These are phyloP conservation scores for Candidula unifasciata DNA, from an alignment of 2,888 invertebrate species.

Conservation along the genomic window DNA sequence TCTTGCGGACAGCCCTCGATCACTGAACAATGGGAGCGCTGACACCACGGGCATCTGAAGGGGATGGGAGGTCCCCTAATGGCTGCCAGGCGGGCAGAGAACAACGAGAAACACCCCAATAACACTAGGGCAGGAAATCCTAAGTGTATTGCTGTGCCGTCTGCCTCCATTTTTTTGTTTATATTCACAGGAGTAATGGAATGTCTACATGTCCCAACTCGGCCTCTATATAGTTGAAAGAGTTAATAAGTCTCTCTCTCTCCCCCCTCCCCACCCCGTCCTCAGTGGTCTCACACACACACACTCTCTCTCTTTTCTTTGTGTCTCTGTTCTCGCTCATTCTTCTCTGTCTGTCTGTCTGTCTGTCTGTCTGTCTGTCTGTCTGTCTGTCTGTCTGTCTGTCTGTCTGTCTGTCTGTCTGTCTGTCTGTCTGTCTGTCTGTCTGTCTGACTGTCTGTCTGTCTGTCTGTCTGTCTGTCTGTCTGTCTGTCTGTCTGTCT, in stretches of 20 bases:
- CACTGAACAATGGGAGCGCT: constrained; percentile 12
- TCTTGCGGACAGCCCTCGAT: not conserved
- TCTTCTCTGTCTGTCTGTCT: too few relatives aligned
- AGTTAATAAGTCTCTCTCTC: not conserved
- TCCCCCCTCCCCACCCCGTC: too few relatives aligned
- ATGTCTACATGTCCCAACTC: not conserved
- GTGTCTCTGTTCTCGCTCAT: too few relatives aligned
- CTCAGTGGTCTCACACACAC: too few relatives aligned
- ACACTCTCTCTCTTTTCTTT: too few relatives aligned
- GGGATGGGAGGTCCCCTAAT: not conserved
- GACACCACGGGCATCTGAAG: constrained; percentile 23
- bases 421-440: too few relatives aligned
- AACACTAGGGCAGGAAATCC: not conserved
- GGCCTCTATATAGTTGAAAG: not conserved
- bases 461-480: constrained; percentile 12
- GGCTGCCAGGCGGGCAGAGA: constrained; percentile 23
- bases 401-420: too few relatives aligned
- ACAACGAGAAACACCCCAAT: not conserved
- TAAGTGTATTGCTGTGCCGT: constrained; percentile 22
- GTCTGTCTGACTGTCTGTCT: constrained; percentile 4
- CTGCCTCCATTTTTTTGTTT: constrained; percentile 9
- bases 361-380: too few relatives aligned
- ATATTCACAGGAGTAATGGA: constrained; percentile 11
- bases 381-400: too few relatives aligned
- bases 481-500: constrained; percentile 35